Evolutionary conservation across 2,888 invertebrate genomes (phyloP).

Genomic region (Leptothorax acervorum): DNA sequence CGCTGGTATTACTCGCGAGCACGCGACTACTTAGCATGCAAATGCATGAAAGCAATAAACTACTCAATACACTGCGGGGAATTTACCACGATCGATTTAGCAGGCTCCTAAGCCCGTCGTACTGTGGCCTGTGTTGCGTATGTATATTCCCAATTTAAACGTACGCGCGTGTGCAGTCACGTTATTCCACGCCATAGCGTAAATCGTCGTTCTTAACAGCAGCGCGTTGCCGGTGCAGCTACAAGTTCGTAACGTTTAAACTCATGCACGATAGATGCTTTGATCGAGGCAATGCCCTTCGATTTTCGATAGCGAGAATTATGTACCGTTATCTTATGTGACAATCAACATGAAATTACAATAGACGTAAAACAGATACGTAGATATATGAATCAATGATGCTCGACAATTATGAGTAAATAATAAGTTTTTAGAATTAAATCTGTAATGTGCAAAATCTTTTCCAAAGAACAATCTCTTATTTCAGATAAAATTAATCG

Average conservation of each 20-base stretch:
- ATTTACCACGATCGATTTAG: conserved; percentile 84
- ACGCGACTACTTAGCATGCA: conserved; percentile 86
- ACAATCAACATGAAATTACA: background rate
- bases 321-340: background rate
- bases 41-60: conserved; percentile 86
- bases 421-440: background rate
- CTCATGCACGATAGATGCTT: background rate
- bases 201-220: conserved; percentile 54
- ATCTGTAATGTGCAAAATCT: background rate
- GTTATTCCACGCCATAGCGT: conserved; percentile 57
- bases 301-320: conserved; percentile 10
- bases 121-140: conserved; percentile 40
- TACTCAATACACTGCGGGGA: conserved; percentile 85
- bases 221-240: conserved; percentile 5
- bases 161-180: conserved; percentile 56
- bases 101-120: conserved; percentile 51
- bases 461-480: background rate
- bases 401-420: background rate
- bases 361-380: background rate
- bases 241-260: conserved; percentile 1
- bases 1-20: conserved; percentile 85
- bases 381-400: background rate
- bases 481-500: background rate
- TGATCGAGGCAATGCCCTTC: background rate
- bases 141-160: conserved; percentile 81